Conservation (phyloP, 2,797 vertebrate species). For the Melanogrammus aeglefinus region DNA sequence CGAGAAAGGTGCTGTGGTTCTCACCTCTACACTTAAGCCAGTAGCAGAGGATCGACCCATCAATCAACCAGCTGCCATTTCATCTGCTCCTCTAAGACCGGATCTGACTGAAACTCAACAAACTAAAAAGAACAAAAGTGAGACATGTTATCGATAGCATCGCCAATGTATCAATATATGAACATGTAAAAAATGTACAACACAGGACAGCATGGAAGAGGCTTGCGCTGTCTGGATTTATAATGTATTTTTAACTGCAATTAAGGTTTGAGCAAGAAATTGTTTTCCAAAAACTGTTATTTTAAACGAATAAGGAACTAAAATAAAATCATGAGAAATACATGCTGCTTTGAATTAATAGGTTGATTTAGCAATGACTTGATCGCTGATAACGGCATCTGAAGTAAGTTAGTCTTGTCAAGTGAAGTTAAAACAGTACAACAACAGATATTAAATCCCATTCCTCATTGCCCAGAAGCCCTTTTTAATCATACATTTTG, state of each 20-base stretch:
- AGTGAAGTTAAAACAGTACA: not conserved
- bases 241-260: not conserved
- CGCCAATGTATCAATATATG: not conserved
- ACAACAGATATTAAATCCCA: conserved; percentile 57
- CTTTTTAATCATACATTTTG: conserved; percentile 41
- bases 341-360: not conserved
- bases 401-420: not conserved
- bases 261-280: conserved; percentile 31
- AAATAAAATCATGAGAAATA: conserved; percentile 46
- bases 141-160: not conserved
- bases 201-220: too few species aligned
- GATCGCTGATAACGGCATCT: not conserved
- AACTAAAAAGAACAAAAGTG: not conserved
- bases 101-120: too few species aligned
- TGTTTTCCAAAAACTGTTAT: conserved; percentile 37
- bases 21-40: not conserved
- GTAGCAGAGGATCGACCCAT: too few species aligned
- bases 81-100: too few species aligned
- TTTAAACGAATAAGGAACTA: conserved; percentile 54
- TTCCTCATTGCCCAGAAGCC: conserved; percentile 52
- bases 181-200: not conserved
- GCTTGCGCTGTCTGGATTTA: too few species aligned
- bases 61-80: too few species aligned
- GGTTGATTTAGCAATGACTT: not conserved
- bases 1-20: not conserved